Conservation (phyloP, 2,888 invertebrate genomes). For the Tinea trinotella region DNA sequence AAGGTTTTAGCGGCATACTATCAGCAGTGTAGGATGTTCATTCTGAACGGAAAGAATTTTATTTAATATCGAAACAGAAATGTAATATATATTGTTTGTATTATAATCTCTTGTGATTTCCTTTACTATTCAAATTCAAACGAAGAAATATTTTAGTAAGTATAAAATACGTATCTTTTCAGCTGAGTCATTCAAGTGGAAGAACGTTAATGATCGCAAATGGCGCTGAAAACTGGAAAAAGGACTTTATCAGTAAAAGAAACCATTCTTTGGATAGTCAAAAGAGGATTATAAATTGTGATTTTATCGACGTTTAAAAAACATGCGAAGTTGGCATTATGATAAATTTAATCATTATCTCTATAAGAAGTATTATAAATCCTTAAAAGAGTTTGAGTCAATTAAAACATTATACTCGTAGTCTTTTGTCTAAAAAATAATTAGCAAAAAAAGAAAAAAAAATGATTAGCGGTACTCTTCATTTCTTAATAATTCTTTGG, state of each 20-base stretch:
- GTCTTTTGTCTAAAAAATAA: conserved; percentile 3
- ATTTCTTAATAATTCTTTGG: conserved; percentile 53
- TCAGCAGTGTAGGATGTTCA: no score
- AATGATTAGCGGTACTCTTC: conserved; percentile 5
- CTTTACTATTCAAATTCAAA: no score
- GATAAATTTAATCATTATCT: not conserved
- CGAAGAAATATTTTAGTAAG: not conserved
- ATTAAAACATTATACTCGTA: conserved; percentile 2
- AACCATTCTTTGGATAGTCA: conserved; percentile 7
- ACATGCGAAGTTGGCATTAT: not conserved
- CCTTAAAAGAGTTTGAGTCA: not conserved
- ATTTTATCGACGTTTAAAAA: not conserved
- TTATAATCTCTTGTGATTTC: no score
- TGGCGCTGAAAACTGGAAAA: conserved; percentile 35
- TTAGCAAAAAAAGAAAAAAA: conserved; percentile 7
- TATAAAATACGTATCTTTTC: not conserved
- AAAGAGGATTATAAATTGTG: conserved; percentile 13
- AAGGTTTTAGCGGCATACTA: no score
- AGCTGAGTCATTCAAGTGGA: conserved; percentile 28
- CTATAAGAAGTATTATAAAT: not conserved
- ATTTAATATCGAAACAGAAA: no score
- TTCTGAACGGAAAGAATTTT: no score
- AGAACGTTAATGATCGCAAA: conserved; percentile 59
- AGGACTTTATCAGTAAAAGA: conserved; percentile 6
- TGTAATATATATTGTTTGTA: no score